Evolutionary conservation across 2,113 vertebrate species (phyloP).

Genomic region (Neogale vison): DNA sequence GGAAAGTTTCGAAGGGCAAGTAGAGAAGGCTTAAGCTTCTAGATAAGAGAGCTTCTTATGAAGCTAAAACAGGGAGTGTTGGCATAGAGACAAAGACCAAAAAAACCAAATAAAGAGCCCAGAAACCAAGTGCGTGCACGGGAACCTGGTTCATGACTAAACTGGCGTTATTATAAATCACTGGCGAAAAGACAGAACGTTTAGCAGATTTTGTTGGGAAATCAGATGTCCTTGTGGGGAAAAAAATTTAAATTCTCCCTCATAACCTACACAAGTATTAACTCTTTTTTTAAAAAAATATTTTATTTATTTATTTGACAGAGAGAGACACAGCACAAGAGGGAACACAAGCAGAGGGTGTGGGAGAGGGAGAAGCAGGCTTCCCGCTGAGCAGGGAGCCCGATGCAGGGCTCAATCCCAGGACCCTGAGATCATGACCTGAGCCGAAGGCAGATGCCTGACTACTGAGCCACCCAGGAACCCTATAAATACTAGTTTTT

Average conservation of each 20-base stretch:
- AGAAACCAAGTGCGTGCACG: rapidly evolving
- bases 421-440: too few species aligned
- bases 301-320: too few species aligned
- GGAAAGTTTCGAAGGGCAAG: not conserved
- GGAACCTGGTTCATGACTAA: not conserved
- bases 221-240: not conserved
- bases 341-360: too few species aligned
- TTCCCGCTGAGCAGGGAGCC: too few species aligned
- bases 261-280: not conserved
- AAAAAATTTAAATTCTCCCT: not conserved
- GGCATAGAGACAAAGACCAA: not conserved
- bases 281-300: not conserved
- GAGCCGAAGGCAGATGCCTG: too few species aligned
- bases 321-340: too few species aligned
- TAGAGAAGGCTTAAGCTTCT: not conserved
- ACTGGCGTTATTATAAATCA: not conserved
- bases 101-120: not conserved
- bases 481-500: not conserved
- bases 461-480: too few species aligned
- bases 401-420: too few species aligned
- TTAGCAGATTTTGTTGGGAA: not conserved
- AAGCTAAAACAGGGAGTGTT: rapidly evolving
- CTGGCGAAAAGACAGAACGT: not conserved
- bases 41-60: not conserved
- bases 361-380: too few species aligned